Conservation (phyloP, 2,888 invertebrate species). For the Temnothorax unifasciatus region DNA sequence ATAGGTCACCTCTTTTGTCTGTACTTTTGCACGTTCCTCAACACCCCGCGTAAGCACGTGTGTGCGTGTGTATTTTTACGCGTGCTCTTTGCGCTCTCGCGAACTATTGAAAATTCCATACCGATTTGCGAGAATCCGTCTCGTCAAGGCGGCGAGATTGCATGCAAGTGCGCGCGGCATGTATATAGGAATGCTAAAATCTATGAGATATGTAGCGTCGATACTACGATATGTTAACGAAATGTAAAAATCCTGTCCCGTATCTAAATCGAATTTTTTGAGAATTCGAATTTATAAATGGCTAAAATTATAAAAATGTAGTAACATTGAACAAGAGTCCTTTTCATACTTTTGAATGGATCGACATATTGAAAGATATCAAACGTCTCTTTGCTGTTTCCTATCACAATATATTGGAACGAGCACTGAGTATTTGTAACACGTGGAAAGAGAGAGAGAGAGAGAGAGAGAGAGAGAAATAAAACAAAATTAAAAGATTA, state of each 20-base stretch:
- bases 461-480: no score
- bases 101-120: constrained; percentile 18
- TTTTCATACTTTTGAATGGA: no score
- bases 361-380: background rate
- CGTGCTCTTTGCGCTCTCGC: constrained; percentile 9
- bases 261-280: background rate
- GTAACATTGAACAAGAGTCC: background rate
- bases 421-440: background rate
- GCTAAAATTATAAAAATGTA: background rate
- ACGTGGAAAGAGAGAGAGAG: no score
- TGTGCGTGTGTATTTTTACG: constrained; percentile 10
- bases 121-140: constrained; percentile 21
- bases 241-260: background rate
- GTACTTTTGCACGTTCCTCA: constrained; percentile 33
- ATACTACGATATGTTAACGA: background rate
- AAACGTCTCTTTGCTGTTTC: background rate
- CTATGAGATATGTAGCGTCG: background rate
- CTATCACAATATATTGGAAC: background rate
- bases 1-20: constrained; percentile 51
- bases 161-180: background rate
- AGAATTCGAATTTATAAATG: background rate
- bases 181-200: background rate
- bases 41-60: background rate
- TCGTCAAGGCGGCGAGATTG: background rate
- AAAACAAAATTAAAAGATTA: constrained; percentile 4